Evolutionary conservation across 2,797 vertebrate genomes (phyloP), one percentile per base, ranked within the genome.

Genomic region (Crenichthys baileyi): DNA sequence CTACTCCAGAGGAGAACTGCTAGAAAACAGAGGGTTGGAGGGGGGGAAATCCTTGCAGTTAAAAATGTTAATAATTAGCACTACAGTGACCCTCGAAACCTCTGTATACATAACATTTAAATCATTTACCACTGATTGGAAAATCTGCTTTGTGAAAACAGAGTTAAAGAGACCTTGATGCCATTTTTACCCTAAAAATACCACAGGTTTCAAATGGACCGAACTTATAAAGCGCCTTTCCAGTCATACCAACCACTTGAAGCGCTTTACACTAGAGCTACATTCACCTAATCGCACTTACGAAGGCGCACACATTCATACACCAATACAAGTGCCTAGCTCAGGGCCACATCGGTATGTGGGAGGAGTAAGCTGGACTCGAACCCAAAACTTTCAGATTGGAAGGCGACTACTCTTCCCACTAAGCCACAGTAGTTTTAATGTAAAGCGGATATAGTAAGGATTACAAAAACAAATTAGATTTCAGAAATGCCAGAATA

Each of bases 1-100:
- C 70, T 44, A 85, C 89, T 88, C 87, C 31, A 86, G 88, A 92
- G 90, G 56, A 73, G 79, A 79, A 65, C 55, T n/a, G 78, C 61
- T 63, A n/a, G 39, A 80, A 80, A 82, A 77, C 41, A 73, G 13
- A 55, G 55, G 41, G 22, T 31, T 76, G 58, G n/a, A 73, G 58
- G 56, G 72, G 36, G 72, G 46, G 53, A 87, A 80, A 81, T 76
- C 83, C 76, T 83, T 76, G 82, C 78, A 74, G 18, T 68, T 72
- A 76, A 80, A 88, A 87, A 88, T 89, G 89, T 77, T 65, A 61
- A 56, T 50, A 15, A 77, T 82, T 0, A 78, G 75, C 39, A 68
- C 20, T 36, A 26, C 44, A 51, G 50, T 56, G 18, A 75, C 6
- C 29, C 36, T 71, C 73, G 58, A 61, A 51, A 61, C 24, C 55